Evolutionary conservation across 2,113 vertebrate genomes (phyloP), one percentile per base, ranked within the genome.

Genomic region (Lampris incognitus): DNA sequence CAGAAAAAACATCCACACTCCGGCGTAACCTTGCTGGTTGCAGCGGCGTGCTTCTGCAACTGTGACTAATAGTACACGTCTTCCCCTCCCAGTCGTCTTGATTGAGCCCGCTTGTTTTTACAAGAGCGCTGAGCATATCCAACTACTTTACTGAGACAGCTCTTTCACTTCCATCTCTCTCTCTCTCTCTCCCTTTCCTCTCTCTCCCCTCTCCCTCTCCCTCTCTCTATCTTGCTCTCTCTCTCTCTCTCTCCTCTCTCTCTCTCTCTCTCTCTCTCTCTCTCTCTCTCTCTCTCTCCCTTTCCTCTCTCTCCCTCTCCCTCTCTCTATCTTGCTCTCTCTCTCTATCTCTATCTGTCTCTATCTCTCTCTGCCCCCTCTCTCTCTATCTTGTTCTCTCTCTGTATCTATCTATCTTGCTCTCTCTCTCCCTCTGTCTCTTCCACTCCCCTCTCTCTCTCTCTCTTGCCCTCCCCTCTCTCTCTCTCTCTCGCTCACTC

Each of bases 61-160:
- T 78, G 77, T 76, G 79, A 74, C 77, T 8, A 66, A 60, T 73
- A 80, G 54, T 76, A 79, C 78, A 81, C 78, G 69, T 48, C 2
- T 72, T 51, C 49, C 60, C 73, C 65, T 81, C 83, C 72, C 67
- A 39, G 41, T 83, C 74, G 52, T 81, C 84, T 90, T 87, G 81
- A 81, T 88, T 79, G 71, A 69, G 68, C 84, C 81, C 78, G 74
- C 77, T 88, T 86, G 84, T 77, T 92, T 92, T 93, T 84, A 90
- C 81, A 81, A 90, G 86, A 74, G 65, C 78, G 68, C 70, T 79
- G 87, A 86, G 71, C 89, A 93, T 84, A 84, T 85, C 83, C 91
- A 81, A 89, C 86, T 93, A 91, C 93, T 95, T 95, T 92, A 90
- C 88, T 94, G 92, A 92, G 83, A 89, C 70, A 70, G 71, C 40